These are phyloP conservation scores for Euschistus heros DNA, from an alignment of 1,140 invertebrate genomes.

Conservation along the genomic window DNA sequence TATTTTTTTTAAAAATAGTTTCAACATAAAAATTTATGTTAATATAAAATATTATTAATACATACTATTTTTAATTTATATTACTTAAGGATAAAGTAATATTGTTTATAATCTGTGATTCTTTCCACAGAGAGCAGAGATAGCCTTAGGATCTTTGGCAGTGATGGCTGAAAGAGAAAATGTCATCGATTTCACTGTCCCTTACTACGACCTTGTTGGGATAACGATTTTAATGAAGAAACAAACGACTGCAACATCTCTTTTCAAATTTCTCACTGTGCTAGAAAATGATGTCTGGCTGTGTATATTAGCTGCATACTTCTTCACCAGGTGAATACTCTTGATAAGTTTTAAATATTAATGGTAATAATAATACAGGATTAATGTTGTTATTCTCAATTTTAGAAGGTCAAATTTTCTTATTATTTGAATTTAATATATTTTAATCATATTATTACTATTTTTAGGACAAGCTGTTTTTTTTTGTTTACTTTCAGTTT, in stretches of 20 bases:
- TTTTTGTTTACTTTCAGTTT: conserved; percentile 47
- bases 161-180: conserved; percentile 92
- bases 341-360: neutral
- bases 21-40: too few relatives aligned
- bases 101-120: neutral
- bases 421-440: too few relatives aligned
- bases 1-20: too few relatives aligned
- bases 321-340: conserved; percentile 82
- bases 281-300: conserved; percentile 93
- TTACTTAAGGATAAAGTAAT: too few relatives aligned
- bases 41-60: too few relatives aligned
- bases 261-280: conserved; percentile 95
- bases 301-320: conserved; percentile 89
- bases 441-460: too few relatives aligned
- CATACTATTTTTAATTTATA: too few relatives aligned
- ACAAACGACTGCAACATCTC: conserved; percentile 64
- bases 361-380: too few relatives aligned
- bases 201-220: conserved; percentile 90
- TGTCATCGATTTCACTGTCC: conserved; percentile 89
- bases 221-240: conserved; percentile 85
- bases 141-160: conserved; percentile 74
- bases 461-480: neutral
- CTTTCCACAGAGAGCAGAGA: conserved; percentile 58
- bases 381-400: too few relatives aligned
- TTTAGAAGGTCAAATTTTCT: too few relatives aligned